Percentiles rank a stretch among this genome's conserved stretches.
phyloP scores from a whole-genome alignment of 2,113 vertebrate genomes.

The Eubucco bourcierii region DNA sequence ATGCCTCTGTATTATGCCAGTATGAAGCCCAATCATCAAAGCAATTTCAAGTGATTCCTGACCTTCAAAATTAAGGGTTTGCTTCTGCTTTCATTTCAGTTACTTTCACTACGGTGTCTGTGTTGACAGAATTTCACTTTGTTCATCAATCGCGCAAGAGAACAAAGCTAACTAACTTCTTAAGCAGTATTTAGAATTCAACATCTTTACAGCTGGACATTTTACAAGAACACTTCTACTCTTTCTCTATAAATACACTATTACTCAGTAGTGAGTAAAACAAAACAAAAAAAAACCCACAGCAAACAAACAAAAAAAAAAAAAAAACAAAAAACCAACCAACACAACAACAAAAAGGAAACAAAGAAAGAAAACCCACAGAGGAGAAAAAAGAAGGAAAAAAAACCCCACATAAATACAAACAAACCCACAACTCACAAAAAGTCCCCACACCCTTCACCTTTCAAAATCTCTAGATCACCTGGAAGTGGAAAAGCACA shows the following conservation, averaged over 20 bases:
- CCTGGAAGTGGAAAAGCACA: neutral
- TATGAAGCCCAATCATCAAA: conserved; percentile 39
- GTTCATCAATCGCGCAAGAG: neutral
- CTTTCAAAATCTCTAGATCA: neutral
- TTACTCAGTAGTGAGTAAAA: neutral
- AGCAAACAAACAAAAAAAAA: neutral
- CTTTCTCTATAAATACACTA: neutral
- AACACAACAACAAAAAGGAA: too few species aligned
- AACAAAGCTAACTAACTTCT: conserved; percentile 11
- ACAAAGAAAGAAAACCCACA: too few species aligned
- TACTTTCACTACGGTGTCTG: neutral
- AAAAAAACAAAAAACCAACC: neutral
- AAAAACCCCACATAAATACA: neutral
- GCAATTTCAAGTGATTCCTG: conserved; percentile 46
- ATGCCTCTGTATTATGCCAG: neutral
- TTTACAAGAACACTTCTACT: neutral
- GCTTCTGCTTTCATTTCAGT: conserved; percentile 31
- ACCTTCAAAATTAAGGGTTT: conserved; percentile 52
- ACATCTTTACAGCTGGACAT: neutral
- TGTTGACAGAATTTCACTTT: conserved; percentile 11
- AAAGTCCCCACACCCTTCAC: neutral
- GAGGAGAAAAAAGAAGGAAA: too few species aligned
- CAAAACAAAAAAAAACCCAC: neutral
- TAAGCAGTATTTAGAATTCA: neutral
- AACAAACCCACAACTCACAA: neutral